phyloP scores from a whole-genome alignment of 2,888 invertebrate genomes.

The Polydrusus tereticollis region DNA sequence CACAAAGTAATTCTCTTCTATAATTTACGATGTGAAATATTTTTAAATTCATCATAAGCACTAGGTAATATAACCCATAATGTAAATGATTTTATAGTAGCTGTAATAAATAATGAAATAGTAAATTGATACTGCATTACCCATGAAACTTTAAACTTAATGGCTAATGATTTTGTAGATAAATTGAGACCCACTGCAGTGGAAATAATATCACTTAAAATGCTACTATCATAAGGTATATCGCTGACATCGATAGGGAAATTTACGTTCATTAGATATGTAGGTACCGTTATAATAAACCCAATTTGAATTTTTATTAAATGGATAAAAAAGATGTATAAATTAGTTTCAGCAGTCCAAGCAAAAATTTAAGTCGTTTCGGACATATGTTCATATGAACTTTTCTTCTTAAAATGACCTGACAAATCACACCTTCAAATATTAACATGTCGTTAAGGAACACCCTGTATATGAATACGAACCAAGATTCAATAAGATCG shows the following conservation, averaged over 20 bases:
- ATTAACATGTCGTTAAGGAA: too few species aligned
- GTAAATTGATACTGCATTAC: slow-evolving; percentile 37
- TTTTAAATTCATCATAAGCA: background rate
- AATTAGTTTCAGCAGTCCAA: too few species aligned
- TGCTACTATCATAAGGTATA: background rate
- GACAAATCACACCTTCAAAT: too few species aligned
- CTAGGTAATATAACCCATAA: slow-evolving; percentile 14
- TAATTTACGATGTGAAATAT: background rate
- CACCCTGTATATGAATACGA: too few species aligned
- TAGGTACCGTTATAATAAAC: too few species aligned
- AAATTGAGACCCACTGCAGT: slow-evolving; percentile 36
- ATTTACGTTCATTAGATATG: background rate
- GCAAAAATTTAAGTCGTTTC: too few species aligned
- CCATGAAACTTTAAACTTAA: slow-evolving; percentile 33
- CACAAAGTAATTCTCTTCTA: too few species aligned
- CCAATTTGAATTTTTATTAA: too few species aligned
- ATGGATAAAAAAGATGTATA: too few species aligned
- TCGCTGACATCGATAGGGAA: background rate
- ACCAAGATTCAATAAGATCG: too few species aligned
- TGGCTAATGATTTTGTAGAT: slow-evolving; percentile 28
- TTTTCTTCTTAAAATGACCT: too few species aligned
- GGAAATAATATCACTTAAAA: slow-evolving; percentile 26
- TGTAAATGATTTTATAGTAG: slow-evolving; percentile 32
- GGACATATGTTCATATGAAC: too few species aligned
- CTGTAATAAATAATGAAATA: slow-evolving; percentile 35